Base-by-base conservation (phyloP, 2,888 invertebrate genomes). In the Julus scanicus region DNA sequence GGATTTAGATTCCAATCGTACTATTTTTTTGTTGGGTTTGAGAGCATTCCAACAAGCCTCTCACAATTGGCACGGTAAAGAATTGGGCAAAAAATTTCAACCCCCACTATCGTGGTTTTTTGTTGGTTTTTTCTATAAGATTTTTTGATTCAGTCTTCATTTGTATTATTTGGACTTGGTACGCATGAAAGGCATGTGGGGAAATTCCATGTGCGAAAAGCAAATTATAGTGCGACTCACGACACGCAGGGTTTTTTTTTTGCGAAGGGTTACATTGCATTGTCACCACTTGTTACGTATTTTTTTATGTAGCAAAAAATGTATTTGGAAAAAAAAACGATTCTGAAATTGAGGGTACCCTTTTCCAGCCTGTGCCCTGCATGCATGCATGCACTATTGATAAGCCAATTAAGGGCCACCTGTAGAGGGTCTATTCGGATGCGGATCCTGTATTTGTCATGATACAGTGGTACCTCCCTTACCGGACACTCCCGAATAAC, bases 291-390 rank as follows among this genome's bases (percentile, higher is more conserved):
- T 63, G 63, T 63, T 63, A 63, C 63, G 63, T n/a, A 63, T 5
- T 63, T 63, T 63, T 63, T 63, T 63, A n/a, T 63, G n/a, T 63
- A n/a, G 20, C n/a, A 63, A n/a, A n/a, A 20, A 63, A 63, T 20
- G 63, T 63, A 20, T 15, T 53, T 53, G 53, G 20, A 20, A 63
- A 63, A 63, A 63, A 63, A 6, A 53, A 8, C 8, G 44, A 15
- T 29, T 29, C 53, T 53, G 15, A 53, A 53, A 53, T 53, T 53
- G 15, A 53, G 53, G 53, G 17, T 53, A 53, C 8, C 1, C 44
- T 15, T 53, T 53, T 53, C 15, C 13, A 53, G 53, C 53, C 44
- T 44, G 44, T 44, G 44, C 44, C 44, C 44, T 44, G 44, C 44
- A 44, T 44, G 44, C 44, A 44, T 44, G 44, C 44, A 44, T 44